A percentile compares a stretch with the other conserved stretches of the same genome.
Conservation (phyloP, 2,888 invertebrate species). For the Eustalomyia histrio region DNA sequence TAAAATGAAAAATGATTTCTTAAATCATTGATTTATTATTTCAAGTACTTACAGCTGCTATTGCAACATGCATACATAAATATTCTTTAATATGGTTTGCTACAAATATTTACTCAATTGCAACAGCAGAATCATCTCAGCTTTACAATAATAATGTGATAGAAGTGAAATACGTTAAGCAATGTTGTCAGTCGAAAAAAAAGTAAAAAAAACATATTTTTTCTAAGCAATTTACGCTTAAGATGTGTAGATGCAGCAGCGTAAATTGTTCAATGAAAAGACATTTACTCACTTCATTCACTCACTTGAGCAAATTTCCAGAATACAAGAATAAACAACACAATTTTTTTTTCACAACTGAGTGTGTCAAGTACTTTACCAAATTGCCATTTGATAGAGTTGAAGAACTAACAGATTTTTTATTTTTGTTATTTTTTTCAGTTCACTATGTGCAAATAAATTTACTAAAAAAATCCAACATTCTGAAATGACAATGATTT, state of each 20-base stretch:
- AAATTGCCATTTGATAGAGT: constrained; percentile 64
- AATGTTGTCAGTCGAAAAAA: constrained; percentile 44
- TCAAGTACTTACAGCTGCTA: constrained; percentile 38
- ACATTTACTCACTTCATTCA: constrained; percentile 58
- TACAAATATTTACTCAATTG: background rate
- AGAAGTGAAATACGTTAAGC: background rate
- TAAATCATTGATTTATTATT: background rate
- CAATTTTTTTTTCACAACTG: constrained; percentile 16
- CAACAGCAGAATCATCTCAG: background rate
- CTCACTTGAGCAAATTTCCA: constrained; percentile 51
- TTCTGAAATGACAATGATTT: constrained; percentile 22
- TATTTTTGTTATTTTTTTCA: constrained; percentile 5
- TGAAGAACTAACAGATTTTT: constrained; percentile 52
- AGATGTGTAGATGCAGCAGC: constrained; percentile 44
- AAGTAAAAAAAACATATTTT: constrained; percentile 13
- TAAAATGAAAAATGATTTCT: too few species aligned
- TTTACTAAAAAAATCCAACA: background rate
- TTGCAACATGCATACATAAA: too few species aligned
- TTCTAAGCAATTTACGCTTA: constrained; percentile 59
- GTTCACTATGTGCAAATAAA: constrained; percentile 34
- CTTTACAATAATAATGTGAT: background rate
- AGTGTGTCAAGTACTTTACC: constrained; percentile 57
- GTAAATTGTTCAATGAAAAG: constrained; percentile 57
- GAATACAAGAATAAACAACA: constrained; percentile 48
- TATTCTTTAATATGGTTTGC: background rate